A percentile compares a stretch with the other conserved stretches of the same genome.
These are phyloP conservation scores for Enteromius radiatus DNA, from an alignment of 2,797 vertebrate genomes.

Conservation along the genomic window DNA sequence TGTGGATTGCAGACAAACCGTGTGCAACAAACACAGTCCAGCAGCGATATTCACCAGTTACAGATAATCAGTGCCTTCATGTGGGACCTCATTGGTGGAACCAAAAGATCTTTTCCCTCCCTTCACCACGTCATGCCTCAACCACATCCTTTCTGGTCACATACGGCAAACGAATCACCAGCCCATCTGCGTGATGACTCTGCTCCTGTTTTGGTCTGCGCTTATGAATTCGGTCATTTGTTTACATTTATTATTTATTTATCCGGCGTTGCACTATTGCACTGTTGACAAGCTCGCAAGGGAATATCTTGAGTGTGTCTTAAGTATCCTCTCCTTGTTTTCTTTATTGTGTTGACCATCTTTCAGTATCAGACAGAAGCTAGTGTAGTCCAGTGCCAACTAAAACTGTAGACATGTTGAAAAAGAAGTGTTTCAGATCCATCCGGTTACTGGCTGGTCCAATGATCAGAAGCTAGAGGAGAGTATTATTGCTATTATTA, in stretches of 20 bases:
- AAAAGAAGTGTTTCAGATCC: constrained; percentile 40
- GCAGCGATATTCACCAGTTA: not conserved
- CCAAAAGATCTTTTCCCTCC: constrained; percentile 54
- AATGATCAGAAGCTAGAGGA: constrained; percentile 51
- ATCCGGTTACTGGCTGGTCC: constrained; percentile 45
- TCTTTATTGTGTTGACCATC: constrained; percentile 47
- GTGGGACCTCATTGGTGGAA: constrained; percentile 72
- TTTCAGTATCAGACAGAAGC: constrained; percentile 41
- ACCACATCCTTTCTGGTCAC: constrained; percentile 48
- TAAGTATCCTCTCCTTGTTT: not conserved
- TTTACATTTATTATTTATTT: constrained; percentile 64
- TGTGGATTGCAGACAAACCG: constrained; percentile 4
- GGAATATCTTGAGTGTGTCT: constrained; percentile 63
- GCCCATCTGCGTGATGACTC: constrained; percentile 60
- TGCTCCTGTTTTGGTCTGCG: constrained; percentile 9
- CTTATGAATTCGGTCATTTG: constrained; percentile 49
- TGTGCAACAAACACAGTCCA: constrained; percentile 8
- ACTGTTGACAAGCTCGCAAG: constrained; percentile 64
- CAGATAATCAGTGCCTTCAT: constrained; percentile 84
- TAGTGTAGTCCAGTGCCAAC: constrained; percentile 58
- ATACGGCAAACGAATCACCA: constrained; percentile 66
- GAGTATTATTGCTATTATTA: constrained; percentile 42
- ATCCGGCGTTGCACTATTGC: constrained; percentile 62
- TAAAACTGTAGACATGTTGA: constrained; percentile 42
- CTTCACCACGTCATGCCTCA: constrained; percentile 16